Percentiles rank a stretch among this genome's conserved stretches.
Conservation (phyloP, 1,140 invertebrate species). For the Brachionus plicatilis region DNA sequence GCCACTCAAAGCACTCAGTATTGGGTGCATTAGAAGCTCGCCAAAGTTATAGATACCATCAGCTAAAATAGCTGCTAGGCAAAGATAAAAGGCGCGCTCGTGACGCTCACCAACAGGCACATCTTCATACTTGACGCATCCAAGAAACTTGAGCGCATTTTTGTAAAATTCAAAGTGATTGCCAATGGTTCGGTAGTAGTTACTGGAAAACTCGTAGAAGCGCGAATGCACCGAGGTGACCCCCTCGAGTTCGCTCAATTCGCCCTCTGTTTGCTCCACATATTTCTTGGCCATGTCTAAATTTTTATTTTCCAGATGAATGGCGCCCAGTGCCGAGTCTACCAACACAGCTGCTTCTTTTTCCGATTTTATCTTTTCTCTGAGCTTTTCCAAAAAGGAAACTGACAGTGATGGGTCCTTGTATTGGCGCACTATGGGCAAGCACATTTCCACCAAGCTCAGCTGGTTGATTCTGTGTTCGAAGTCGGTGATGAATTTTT, state of each 20-base stretch:
- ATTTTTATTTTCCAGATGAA: constrained; percentile 75
- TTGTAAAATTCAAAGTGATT: constrained; percentile 89
- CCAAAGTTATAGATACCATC: constrained; percentile 96
- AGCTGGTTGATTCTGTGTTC: constrained; percentile 92
- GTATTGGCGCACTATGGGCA: constrained; percentile 69
- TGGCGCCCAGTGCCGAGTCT: constrained; percentile 76
- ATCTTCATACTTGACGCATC: constrained; percentile 42
- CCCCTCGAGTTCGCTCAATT: constrained; percentile 80
- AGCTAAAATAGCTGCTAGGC: constrained; percentile 84
- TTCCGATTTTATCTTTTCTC: constrained; percentile 78
- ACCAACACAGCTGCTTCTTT: constrained; percentile 77
- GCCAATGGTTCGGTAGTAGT: constrained; percentile 77
- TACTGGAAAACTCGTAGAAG: constrained; percentile 87
- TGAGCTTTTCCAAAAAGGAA: constrained; percentile 75
- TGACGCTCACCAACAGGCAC: constrained; percentile 65
- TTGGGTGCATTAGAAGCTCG: constrained; percentile 87
- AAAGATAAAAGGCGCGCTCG: constrained; percentile 80
- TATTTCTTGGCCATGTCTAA: constrained; percentile 76
- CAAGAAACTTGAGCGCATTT: constrained; percentile 85
- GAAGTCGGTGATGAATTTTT: constrained; percentile 83
- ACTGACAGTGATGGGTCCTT: constrained; percentile 73
- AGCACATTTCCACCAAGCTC: constrained; percentile 79
- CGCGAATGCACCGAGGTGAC: constrained; percentile 86
- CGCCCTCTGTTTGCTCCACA: constrained; percentile 78
- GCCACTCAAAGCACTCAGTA: constrained; percentile 74